Base-by-base conservation (phyloP, 2,113 vertebrate genomes). In the Labeo catla region DNA sequence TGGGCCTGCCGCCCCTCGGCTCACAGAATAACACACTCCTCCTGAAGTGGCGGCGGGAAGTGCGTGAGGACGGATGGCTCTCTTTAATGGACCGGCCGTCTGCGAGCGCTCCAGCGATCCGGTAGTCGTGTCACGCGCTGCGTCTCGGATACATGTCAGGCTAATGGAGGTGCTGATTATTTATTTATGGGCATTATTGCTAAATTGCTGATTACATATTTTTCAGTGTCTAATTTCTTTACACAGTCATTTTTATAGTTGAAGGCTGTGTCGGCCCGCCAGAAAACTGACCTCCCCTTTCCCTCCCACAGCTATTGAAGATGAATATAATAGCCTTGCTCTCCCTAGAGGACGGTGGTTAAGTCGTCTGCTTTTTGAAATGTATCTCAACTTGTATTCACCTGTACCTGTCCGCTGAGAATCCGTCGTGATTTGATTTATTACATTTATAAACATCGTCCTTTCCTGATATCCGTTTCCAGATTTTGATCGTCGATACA, bases 201-300 rank as follows among this genome's bases (percentile, higher is more conserved):
- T 89, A 91, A 91, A 91, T 91, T 89, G 90, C 89, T 90, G 87
- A 91, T 91, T 89, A 91, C 84, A 90, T 91, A 89, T 91, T 90
- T 91, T 89, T 85, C 86, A 88, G 86, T 89, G 86, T 89, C 86
- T 87, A 83, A 87, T 89, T 90, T 90, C 89, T 88, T 91, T 89
- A 91, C 90, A 86, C 82, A 86, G 89, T 90, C 82, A 88, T 91
- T 91, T 89, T 89, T 89, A 86, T 83, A 76, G 82, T 86, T 88
- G 87, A 87, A 86, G 86, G 79, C 77, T 80, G 54, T 74, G 84
- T 87, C 82, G 59, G 86, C 86, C 73, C 84, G 66, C 82, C 54
- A 83, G 84, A 89, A 90, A 87, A 89, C 86, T 54, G 86, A 87
- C 68, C 88, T 78, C 61, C 74, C 10, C 74, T 65, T 70, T 50